Percentiles rank a stretch among this genome's conserved stretches.
Conservation (phyloP, 2,113 vertebrate genomes). For the Hypocryptadius cinnamomeus region DNA sequence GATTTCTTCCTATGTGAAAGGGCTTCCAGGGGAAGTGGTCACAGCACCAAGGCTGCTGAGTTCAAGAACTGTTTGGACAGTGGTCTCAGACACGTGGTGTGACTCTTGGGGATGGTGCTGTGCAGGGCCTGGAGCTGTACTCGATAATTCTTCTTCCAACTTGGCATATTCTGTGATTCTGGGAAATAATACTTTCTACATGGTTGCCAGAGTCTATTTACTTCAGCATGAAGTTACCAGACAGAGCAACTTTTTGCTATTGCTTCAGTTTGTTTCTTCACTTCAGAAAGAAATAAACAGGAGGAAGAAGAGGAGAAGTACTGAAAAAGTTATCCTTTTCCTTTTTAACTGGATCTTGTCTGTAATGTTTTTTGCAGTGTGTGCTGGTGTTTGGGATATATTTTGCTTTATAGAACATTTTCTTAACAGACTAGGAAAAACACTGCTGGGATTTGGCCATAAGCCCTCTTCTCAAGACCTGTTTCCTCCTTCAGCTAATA, state of each 20-base stretch:
- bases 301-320: neutral
- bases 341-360: neutral
- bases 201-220: neutral
- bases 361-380: neutral
- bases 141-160: neutral
- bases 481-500: neutral
- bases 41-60: neutral
- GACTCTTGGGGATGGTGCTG: neutral
- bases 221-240: neutral
- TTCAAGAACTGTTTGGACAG: neutral
- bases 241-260: neutral
- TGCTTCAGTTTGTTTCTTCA: neutral
- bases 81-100: neutral
- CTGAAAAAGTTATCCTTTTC: neutral
- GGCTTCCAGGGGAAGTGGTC: neutral
- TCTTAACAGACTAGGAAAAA: neutral
- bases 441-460: neutral
- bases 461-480: neutral
- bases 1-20: neutral
- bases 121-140: neutral
- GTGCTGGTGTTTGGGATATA: neutral
- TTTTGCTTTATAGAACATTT: neutral
- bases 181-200: neutral
- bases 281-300: neutral
- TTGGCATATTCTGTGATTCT: neutral